Conservation (phyloP, 1,140 invertebrate genomes). For the Drosophila ogumai region DNA sequence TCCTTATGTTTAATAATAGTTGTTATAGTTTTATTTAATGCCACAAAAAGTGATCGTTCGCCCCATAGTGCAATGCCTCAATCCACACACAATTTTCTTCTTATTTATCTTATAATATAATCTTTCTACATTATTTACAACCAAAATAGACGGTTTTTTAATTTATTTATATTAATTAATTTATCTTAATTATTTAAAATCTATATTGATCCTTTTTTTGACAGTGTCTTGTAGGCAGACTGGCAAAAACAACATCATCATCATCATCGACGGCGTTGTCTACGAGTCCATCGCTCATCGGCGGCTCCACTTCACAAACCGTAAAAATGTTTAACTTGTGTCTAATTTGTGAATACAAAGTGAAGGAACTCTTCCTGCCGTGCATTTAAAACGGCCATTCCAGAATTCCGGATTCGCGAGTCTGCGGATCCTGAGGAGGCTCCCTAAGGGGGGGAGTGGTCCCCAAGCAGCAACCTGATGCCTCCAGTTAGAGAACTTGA, state of each 20-base stretch:
- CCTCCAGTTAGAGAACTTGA: conserved; percentile 37
- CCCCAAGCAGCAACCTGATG: conserved; percentile 66
- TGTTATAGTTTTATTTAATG: no score
- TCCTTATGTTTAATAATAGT: no score
- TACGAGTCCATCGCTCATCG: conserved; percentile 44
- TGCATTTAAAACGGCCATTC: conserved; percentile 35
- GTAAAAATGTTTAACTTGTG: conserved; percentile 60
- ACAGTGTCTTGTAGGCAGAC: background rate
- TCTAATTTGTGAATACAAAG: conserved; percentile 73
- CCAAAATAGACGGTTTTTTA: background rate
- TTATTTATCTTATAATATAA: no score
- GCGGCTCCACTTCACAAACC: conserved; percentile 43
- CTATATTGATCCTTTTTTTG: background rate
- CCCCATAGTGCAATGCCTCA: no score
- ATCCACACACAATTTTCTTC: no score
- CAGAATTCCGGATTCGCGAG: conserved; percentile 12
- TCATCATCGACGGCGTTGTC: conserved; percentile 23
- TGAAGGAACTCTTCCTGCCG: conserved; percentile 50
- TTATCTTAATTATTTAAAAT: background rate
- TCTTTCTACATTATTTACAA: background rate
- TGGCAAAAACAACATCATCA: conserved; percentile 26
- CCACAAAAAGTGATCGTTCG: no score
- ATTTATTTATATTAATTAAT: background rate
- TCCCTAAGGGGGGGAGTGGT: conserved; percentile 31
- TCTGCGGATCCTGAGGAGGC: conserved; percentile 13